These are phyloP conservation scores for Arothron firmamentum DNA, from an alignment of 2,113 vertebrate species.

Conservation along the genomic window DNA sequence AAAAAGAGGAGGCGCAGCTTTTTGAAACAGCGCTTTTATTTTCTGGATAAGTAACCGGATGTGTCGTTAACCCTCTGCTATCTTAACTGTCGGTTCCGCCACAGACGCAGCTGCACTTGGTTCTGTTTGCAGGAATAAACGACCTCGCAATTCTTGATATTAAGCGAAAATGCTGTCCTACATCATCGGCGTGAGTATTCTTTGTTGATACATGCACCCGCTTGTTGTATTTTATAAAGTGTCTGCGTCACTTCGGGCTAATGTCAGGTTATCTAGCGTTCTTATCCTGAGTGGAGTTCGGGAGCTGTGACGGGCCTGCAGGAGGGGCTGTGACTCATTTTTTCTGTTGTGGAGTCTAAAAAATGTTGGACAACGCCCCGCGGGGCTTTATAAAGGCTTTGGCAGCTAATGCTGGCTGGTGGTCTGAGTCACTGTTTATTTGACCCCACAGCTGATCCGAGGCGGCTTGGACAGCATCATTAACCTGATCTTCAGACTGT, in stretches of 20 bases:
- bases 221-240: rapidly evolving
- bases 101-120: not conserved
- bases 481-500: slow-evolving; percentile 64
- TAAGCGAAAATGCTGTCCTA: slow-evolving; percentile 61
- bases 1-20: not conserved
- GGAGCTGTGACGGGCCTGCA: not conserved
- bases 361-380: slow-evolving; percentile 32
- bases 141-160: not conserved
- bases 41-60: slow-evolving; percentile 9
- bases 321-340: slow-evolving; percentile 57
- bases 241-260: not conserved
- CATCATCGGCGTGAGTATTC: slow-evolving; percentile 62
- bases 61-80: rapidly evolving
- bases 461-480: slow-evolving; percentile 60
- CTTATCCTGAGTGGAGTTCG: not conserved
- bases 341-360: slow-evolving; percentile 20
- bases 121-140: not conserved
- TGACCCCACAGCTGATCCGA: slow-evolving; percentile 62
- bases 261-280: slow-evolving; percentile 3
- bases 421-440: slow-evolving; percentile 17
- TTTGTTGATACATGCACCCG: not conserved
- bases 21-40: slow-evolving; percentile 4
- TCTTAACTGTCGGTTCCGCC: not conserved
- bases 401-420: slow-evolving; percentile 19
- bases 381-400: not conserved